Evolutionary conservation across 2,888 invertebrate species (phyloP).

Genomic region (Xylota sylvarum): DNA sequence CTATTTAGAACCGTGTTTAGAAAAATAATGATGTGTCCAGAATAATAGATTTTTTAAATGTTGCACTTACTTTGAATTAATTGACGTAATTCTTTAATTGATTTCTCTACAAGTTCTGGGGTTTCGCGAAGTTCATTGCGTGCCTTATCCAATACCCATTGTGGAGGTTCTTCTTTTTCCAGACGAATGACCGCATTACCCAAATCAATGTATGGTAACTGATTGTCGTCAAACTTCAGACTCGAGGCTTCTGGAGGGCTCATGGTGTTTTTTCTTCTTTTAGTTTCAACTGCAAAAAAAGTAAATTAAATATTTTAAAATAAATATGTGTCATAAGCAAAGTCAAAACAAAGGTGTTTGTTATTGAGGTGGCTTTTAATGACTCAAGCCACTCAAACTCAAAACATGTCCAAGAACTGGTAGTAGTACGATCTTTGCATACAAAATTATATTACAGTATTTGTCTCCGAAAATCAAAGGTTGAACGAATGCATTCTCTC

Average conservation of each 20-base stretch:
- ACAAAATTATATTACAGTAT: conserved; percentile 2
- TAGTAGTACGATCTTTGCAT: conserved; percentile 2
- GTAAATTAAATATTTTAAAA: neutral
- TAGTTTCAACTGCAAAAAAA: conserved; percentile 39
- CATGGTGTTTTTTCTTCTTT: conserved; percentile 35
- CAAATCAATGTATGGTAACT: conserved; percentile 88
- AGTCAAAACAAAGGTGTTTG: neutral
- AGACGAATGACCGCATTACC: conserved; percentile 87
- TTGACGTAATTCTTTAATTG: conserved; percentile 86
- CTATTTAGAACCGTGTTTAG: conserved; percentile 4
- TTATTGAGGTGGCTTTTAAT: neutral
- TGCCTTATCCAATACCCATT: conserved; percentile 87
- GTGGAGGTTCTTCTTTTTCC: conserved; percentile 87
- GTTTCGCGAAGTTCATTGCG: conserved; percentile 89
- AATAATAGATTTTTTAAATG: neutral
- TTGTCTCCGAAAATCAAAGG: neutral
- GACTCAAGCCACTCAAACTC: neutral
- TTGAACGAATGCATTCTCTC: neutral
- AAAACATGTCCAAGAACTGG: neutral
- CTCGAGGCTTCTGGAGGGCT: conserved; percentile 79
- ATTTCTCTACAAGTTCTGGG: conserved; percentile 87
- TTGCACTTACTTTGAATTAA: conserved; percentile 85
- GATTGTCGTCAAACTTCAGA: conserved; percentile 86
- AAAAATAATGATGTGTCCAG: neutral
- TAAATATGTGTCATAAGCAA: neutral